These are phyloP conservation scores for Hyles vespertilio DNA, from an alignment of 1,140 invertebrate species.

Conservation along the genomic window DNA sequence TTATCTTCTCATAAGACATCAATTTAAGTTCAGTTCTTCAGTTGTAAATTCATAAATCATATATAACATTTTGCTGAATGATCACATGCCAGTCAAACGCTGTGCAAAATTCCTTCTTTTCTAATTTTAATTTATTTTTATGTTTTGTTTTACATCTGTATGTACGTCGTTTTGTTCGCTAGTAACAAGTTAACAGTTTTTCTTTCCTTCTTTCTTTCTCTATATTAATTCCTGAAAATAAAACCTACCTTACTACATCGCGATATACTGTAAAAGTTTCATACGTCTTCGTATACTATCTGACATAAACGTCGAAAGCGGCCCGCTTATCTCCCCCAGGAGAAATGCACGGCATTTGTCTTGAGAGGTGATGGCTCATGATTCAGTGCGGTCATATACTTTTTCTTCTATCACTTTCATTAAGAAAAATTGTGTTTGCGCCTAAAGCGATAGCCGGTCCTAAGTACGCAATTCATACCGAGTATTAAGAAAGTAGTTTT, in stretches of 20 bases:
- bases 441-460: background rate
- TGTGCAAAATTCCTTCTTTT: no score
- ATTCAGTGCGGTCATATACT: slow-evolving; percentile 26
- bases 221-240: no score
- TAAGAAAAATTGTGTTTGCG: slow-evolving; percentile 10
- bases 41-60: no score
- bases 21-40: no score
- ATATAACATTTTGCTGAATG: no score
- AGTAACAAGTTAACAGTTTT: no score
- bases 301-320: slow-evolving; percentile 37
- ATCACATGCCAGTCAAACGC: no score
- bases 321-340: slow-evolving; percentile 25
- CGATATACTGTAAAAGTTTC: slow-evolving; percentile 5
- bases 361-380: slow-evolving; percentile 20
- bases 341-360: slow-evolving; percentile 38
- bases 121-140: no score
- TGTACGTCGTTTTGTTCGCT: no score
- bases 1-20: no score
- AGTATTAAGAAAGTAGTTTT: background rate
- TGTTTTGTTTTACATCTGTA: no score
- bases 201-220: no score
- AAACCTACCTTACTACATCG: background rate
- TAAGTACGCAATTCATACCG: slow-evolving; percentile 3
- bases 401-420: slow-evolving; percentile 28
- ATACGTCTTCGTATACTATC: slow-evolving; percentile 32